A percentile compares a stretch with the other conserved stretches of the same genome.
phyloP scores from a whole-genome alignment of 1,140 invertebrate genomes.

The Eueides isabella region DNA sequence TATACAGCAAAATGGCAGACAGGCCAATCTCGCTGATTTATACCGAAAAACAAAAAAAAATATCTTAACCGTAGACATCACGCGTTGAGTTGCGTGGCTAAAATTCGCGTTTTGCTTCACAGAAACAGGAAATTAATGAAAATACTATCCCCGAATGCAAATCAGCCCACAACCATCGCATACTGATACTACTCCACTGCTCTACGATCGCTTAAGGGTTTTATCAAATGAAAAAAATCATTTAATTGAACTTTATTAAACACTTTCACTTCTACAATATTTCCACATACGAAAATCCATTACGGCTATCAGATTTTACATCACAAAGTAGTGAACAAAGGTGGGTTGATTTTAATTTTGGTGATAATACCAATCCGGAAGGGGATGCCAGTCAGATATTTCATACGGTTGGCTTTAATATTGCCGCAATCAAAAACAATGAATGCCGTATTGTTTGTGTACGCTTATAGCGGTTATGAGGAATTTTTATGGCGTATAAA shows the following conservation, averaged over 20 bases:
- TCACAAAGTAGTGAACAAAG: conserved; percentile 40
- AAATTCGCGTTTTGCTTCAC: too few species aligned
- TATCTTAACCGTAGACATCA: too few species aligned
- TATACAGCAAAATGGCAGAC: too few species aligned
- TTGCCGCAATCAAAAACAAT: conserved; percentile 56
- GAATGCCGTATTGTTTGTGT: conserved; percentile 45
- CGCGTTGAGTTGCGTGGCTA: too few species aligned
- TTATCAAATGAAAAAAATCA: too few species aligned
- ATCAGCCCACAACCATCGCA: too few species aligned
- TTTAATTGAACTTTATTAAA: background rate
- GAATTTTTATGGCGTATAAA: conserved; percentile 36
- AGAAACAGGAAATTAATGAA: too few species aligned
- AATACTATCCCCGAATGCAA: too few species aligned
- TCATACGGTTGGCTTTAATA: conserved; percentile 53
- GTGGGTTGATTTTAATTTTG: conserved; percentile 52
- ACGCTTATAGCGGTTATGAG: conserved; percentile 42
- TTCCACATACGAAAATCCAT: background rate
- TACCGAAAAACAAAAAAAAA: too few species aligned
- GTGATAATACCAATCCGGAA: conserved; percentile 46
- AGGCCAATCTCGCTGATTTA: too few species aligned
- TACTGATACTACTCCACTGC: too few species aligned
- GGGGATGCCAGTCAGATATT: conserved; percentile 55
- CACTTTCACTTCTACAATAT: background rate
- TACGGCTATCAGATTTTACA: background rate
- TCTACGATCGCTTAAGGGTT: too few species aligned